phyloP scores from a whole-genome alignment of 2,888 invertebrate genomes.

The Plemyria rubiginata region DNA sequence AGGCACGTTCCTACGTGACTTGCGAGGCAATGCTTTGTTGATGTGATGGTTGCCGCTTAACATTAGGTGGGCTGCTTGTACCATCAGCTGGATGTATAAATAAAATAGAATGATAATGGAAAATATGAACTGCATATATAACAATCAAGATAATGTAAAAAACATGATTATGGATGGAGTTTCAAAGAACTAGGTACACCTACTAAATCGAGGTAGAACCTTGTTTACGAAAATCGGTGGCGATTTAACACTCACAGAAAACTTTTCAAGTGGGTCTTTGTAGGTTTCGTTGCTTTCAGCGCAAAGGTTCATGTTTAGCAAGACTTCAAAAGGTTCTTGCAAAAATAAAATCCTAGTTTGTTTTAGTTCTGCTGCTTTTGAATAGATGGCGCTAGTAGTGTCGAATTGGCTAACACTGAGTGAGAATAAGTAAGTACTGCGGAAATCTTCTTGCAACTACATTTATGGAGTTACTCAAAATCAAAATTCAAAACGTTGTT shows the following conservation, averaged over 20 bases:
- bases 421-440: no score
- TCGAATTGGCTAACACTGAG: no score
- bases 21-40: no score
- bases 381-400: conserved; percentile 34
- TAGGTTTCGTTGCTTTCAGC: not conserved
- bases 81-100: no score
- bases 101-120: no score
- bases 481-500: no score
- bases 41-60: no score
- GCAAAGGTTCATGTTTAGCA: not conserved
- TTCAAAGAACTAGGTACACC: not conserved
- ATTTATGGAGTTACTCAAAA: no score
- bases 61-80: no score
- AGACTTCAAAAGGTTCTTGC: not conserved
- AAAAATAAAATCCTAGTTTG: not conserved
- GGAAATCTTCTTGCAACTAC: no score
- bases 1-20: no score
- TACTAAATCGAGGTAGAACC: not conserved
- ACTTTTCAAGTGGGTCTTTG: not conserved
- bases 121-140: no score
- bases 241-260: not conserved
- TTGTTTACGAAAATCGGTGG: not conserved
- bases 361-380: conserved; percentile 18
- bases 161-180: not conserved
- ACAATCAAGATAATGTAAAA: not conserved